Evolutionary conservation across 2,113 vertebrate species (phyloP).

Genomic region (Cyphomyrus plagiostoma): DNA sequence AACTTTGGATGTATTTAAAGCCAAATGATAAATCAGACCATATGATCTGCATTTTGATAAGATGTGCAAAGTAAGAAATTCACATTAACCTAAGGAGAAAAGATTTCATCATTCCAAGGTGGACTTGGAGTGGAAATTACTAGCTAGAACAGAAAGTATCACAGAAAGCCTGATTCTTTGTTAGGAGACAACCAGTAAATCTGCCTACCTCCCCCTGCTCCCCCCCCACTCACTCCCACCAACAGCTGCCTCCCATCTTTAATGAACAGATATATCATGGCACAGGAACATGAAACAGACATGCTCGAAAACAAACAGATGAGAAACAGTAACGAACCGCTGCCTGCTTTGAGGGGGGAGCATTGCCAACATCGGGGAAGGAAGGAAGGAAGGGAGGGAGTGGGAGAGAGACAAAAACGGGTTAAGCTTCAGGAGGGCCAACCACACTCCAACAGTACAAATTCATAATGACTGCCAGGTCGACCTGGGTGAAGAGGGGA

Average conservation of each 20-base stretch:
- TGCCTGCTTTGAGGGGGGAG: conserved; percentile 70
- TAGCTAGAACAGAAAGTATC: neutral
- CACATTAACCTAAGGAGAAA: neutral
- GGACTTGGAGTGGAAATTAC: neutral
- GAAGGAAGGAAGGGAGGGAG: conserved; percentile 36
- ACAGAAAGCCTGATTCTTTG: neutral
- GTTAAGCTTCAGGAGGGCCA: conserved; percentile 44
- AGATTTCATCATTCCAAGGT: neutral
- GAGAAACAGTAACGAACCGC: conserved; percentile 81
- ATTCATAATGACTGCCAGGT: conserved; percentile 13
- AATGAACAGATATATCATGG: conserved; percentile 25
- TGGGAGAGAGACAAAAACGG: conserved; percentile 48
- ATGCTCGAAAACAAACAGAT: conserved; percentile 58
- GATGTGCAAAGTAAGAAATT: neutral
- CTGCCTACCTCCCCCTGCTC: neutral
- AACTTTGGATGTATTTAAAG: neutral
- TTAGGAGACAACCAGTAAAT: neutral
- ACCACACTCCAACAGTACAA: conserved; percentile 33
- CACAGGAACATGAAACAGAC: conserved; percentile 31
- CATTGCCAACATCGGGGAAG: conserved; percentile 62
- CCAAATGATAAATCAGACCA: neutral
- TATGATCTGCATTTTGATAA: neutral
- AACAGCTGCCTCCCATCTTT: neutral
- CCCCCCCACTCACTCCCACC: neutral
- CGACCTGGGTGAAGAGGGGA: neutral